Conservation (phyloP, 1,140 invertebrate genomes). For the Saxidomus purpurata region DNA sequence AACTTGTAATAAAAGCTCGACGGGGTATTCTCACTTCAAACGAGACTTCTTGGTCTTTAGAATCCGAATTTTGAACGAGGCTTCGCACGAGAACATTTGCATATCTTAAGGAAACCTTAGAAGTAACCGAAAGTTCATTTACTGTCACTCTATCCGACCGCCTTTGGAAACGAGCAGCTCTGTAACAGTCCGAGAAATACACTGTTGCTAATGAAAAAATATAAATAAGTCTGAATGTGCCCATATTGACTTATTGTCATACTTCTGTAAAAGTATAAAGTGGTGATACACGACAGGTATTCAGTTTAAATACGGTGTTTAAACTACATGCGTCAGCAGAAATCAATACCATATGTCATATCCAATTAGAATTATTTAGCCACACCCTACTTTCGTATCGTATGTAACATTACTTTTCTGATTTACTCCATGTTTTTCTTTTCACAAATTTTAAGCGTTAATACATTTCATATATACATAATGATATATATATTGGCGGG, state of each 20-base stretch:
- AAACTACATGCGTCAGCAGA: background rate
- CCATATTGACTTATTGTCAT: background rate
- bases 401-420: too few relatives aligned
- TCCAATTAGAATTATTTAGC: too few relatives aligned
- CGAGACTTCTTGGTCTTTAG: background rate
- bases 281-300: background rate
- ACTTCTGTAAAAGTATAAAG: background rate
- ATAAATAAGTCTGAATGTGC: background rate
- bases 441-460: too few relatives aligned
- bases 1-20: conserved; percentile 23
- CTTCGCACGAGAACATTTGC: conserved; percentile 28
- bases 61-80: background rate
- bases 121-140: conserved; percentile 11
- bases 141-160: background rate
- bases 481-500: too few relatives aligned
- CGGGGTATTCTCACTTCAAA: conserved; percentile 31
- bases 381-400: too few relatives aligned
- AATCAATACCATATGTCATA: too few relatives aligned
- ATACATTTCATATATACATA: too few relatives aligned
- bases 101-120: conserved; percentile 12
- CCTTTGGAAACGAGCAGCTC: background rate
- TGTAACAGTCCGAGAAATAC: background rate
- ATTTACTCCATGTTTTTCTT: too few relatives aligned
- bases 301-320: background rate
- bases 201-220: background rate